These are phyloP conservation scores for Homarus gammarus DNA, from an alignment of 2,888 invertebrate species.

Conservation along the genomic window DNA sequence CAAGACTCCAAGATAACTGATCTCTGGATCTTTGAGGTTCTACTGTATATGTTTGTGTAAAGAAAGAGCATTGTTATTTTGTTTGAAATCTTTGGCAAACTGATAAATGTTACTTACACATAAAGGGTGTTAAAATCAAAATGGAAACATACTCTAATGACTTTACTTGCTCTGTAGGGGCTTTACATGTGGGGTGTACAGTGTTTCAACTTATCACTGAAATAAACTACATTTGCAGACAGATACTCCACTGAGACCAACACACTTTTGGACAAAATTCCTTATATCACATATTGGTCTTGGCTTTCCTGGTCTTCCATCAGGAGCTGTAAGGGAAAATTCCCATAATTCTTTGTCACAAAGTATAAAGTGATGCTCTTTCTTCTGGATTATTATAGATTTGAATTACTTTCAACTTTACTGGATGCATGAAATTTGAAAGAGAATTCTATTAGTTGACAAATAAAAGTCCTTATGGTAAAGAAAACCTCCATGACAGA, in stretches of 20 bases:
- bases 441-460: background rate
- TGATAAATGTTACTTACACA: background rate
- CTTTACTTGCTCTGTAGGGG: constrained; percentile 66
- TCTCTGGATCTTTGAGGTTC: no score
- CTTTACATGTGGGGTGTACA: constrained; percentile 64
- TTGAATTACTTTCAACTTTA: background rate
- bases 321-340: constrained; percentile 18
- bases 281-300: constrained; percentile 52
- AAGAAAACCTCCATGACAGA: no score
- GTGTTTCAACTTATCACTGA: constrained; percentile 69
- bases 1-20: no score
- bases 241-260: constrained; percentile 52
- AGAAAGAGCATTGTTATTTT: background rate
- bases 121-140: constrained; percentile 1
- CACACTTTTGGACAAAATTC: constrained; percentile 36
- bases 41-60: no score
- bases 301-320: constrained; percentile 28
- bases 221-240: constrained; percentile 48
- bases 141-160: constrained; percentile 54
- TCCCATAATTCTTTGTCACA: background rate
- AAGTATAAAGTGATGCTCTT: background rate
- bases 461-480: background rate
- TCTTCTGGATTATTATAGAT: background rate
- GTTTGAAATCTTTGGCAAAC: background rate
- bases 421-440: background rate